Conservation (phyloP, 1,140 invertebrate species). For the Halictus rubicundus region DNA sequence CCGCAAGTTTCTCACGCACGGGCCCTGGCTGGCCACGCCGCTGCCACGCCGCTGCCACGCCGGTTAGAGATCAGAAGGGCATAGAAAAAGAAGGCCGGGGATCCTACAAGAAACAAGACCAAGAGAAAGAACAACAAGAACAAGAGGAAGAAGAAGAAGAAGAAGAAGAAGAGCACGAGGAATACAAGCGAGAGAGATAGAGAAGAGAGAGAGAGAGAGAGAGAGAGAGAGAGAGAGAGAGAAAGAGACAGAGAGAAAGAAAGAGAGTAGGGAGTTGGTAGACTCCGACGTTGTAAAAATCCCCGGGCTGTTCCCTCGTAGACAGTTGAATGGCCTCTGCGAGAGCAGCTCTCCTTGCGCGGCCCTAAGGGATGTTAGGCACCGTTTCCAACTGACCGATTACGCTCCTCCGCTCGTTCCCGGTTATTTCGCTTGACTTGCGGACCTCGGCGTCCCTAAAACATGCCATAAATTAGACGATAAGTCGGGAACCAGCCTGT, state of each 20-base stretch:
- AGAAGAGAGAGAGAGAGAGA: constrained; percentile 38
- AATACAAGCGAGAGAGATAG: constrained; percentile 40
- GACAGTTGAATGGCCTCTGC: constrained; percentile 77
- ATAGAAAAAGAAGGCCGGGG: constrained; percentile 58
- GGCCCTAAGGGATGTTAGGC: constrained; percentile 70
- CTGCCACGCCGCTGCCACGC: constrained; percentile 65
- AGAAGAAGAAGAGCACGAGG: constrained; percentile 49
- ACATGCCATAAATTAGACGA: neutral
- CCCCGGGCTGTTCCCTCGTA: constrained; percentile 65
- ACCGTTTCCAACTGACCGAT: constrained; percentile 69
- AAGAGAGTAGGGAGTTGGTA: constrained; percentile 60
- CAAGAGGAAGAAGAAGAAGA: constrained; percentile 41
- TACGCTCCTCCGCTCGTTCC: neutral
- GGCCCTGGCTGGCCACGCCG: constrained; percentile 60
- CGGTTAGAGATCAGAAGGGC: constrained; percentile 61
- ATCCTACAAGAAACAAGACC: constrained; percentile 61
- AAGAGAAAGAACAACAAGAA: constrained; percentile 48
- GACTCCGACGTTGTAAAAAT: constrained; percentile 71
- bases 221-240: constrained; percentile 30
- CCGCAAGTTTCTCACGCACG: constrained; percentile 32
- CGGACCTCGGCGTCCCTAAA: neutral
- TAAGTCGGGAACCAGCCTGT: neutral
- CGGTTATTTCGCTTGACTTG: constrained; percentile 4
- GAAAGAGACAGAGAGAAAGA: constrained; percentile 52
- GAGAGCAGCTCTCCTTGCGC: constrained; percentile 55